Evolutionary conservation across 1,140 invertebrate genomes (phyloP), one percentile per base, ranked within the genome.

Genomic region (Aphaenogaster rudis): DNA sequence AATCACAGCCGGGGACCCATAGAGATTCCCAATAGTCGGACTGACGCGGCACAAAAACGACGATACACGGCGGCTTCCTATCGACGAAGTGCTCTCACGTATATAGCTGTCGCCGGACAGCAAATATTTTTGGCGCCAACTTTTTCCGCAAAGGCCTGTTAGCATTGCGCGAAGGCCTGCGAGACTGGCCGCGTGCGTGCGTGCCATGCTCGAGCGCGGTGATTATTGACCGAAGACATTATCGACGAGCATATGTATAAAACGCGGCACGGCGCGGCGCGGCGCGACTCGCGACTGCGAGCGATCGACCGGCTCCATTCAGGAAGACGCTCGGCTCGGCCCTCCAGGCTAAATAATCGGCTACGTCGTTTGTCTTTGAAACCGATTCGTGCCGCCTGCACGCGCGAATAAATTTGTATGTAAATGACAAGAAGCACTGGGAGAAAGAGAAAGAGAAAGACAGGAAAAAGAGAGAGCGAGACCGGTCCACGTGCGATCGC

Each of bases 81-180:
- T 90, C 86, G 78, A 42, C 21, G 28, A n/a, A 90, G 79, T 57
- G 86, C 89, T 74, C 86, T 90, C 85, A 67, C 79, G 59, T 78
- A 90, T 87, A 90, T 90, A 90, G 74, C 88, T 77, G 87, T 79
- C 89, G 90, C 86, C 87, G 90, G 88, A 91, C 88, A 72, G 91
- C 88, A 93, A 94, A 93, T 93, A 92, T 94, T 93, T 94, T 94
- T 92, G 93, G 92, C 93, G 93, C 93, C 92, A 91, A 90, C 86
- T 92, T 93, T 92, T 92, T 88, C 90, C 89, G 89, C 91, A 91
- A 90, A 92, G 79, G 87, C 87, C 90, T 91, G 89, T 91, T 91
- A 91, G 89, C 89, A 91, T 91, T 88, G 87, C 71, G 59, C 87
- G 90, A 91, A 90, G 90, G 89, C 80, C 89, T 91, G 87, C 71